These are phyloP conservation scores for Potorous gilbertii DNA, from an alignment of 2,797 vertebrate genomes.

Conservation along the genomic window DNA sequence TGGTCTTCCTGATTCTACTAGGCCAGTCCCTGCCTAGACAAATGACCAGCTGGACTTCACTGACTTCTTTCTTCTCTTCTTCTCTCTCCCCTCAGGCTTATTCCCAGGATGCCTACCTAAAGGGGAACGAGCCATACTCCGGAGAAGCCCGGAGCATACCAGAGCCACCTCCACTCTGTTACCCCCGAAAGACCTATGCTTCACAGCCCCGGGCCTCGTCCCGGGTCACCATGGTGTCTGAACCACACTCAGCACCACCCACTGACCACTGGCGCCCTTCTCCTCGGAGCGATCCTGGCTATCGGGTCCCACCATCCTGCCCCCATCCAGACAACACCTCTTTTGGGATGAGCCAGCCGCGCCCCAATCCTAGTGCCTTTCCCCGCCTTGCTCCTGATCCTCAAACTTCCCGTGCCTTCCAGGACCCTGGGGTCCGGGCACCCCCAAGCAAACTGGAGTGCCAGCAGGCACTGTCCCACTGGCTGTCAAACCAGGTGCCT, in stretches of 20 bases:
- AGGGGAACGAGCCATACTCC: conserved; percentile 93
- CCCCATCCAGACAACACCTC: conserved; percentile 88
- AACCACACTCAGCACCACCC: conserved; percentile 74
- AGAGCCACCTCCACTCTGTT: conserved; percentile 93
- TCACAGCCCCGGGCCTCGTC: conserved; percentile 87
- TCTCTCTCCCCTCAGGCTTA: conserved; percentile 88
- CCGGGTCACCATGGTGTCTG: conserved; percentile 79
- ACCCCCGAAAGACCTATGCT: conserved; percentile 89
- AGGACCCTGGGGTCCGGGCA: conserved; percentile 73
- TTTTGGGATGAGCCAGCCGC: conserved; percentile 86
- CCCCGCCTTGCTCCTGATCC: conserved; percentile 76
- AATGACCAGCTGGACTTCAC: background rate
- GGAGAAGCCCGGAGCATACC: conserved; percentile 95
- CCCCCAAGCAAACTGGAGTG: conserved; percentile 86
- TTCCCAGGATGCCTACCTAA: conserved; percentile 98
- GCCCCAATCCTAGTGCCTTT: conserved; percentile 79
- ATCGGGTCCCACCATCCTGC: conserved; percentile 77
- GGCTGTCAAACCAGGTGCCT: conserved; percentile 92
- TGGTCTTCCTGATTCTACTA: background rate
- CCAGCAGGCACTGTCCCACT: conserved; percentile 94
- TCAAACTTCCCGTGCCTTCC: conserved; percentile 81
- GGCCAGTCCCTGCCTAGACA: background rate
- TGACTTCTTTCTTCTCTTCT: background rate
- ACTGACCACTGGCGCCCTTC: conserved; percentile 88
- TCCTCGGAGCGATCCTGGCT: conserved; percentile 75